Evolutionary conservation across 2,888 invertebrate genomes (phyloP).

Genomic region (Drosophila flavopinicola): DNA sequence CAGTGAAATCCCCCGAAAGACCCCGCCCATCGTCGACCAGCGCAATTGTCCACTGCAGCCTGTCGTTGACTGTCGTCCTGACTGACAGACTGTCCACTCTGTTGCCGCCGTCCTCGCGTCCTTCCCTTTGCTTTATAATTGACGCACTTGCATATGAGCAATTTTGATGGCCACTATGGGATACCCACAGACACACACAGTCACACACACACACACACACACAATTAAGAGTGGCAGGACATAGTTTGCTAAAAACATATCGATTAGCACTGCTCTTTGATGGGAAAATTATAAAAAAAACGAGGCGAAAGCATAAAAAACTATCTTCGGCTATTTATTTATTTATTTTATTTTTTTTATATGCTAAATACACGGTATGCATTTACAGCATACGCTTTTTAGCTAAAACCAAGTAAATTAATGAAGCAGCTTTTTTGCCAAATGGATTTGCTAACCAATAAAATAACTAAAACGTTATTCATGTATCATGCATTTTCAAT

Average conservation of each 20-base stretch:
- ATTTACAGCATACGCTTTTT: too few species aligned
- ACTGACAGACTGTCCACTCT: not conserved
- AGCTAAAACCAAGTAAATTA: too few species aligned
- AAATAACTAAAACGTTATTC: too few species aligned
- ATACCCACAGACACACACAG: not conserved
- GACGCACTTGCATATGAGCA: slow-evolving; percentile 31
- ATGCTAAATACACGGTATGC: not conserved
- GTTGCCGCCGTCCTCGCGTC: not conserved
- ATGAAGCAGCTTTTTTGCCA: too few species aligned
- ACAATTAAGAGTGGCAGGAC: slow-evolving; percentile 4
- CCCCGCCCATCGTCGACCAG: not conserved
- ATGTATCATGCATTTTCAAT: too few species aligned
- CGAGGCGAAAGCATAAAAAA: too few species aligned
- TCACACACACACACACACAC: not conserved
- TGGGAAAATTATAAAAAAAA: too few species aligned
- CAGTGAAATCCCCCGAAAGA: slow-evolving; percentile 1
- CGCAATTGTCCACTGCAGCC: not conserved
- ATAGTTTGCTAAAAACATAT: not conserved
- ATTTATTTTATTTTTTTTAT: not conserved
- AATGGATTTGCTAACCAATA: too few species aligned
- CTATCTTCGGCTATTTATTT: not conserved
- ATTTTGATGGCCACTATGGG: slow-evolving; percentile 10
- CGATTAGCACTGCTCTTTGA: not conserved
- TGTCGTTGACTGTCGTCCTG: slow-evolving; percentile 4
- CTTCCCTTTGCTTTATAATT: slow-evolving; percentile 10